Evolutionary conservation across 2,113 vertebrate genomes (phyloP), one percentile per base, ranked within the genome.

Genomic region (Tor tambroides): DNA sequence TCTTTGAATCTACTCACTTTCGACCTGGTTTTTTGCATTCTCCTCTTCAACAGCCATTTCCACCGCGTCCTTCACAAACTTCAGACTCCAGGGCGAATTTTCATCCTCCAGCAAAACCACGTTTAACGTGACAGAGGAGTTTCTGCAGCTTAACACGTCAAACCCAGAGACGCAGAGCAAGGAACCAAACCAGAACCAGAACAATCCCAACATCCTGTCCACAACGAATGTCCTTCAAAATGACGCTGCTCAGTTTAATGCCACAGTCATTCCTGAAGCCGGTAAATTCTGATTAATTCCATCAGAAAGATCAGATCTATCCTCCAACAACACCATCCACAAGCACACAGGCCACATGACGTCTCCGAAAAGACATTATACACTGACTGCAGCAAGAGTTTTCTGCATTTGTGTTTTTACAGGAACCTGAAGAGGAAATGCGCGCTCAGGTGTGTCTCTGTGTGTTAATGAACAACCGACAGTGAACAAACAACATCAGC

Each of bases 41-140:
- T 96, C 94, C 2, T 41, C 0, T 15, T 74, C 80, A 15, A 99
- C 93, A 0, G 96, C 97, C 26, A 23, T 0, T 0, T 91, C 0
- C 89, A 99, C 96, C 0, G 93, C 94, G 0, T 1, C 54, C 90
- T 87, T 0, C 75, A 99, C 93, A 49, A 85, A 91, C 0, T 69
- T 46, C 19, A 92, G 46, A 61, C 93, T 91, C 92, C 95, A 94
- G 19, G 86, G 91, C 21, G 96, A 96, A 11, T 91, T 92, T 0
- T 91, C 92, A 90, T 97, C 96, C 89, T 97, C 96, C 94, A 98
- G 93, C 35, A 98, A 93, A 78, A 98, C 96, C 19, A 99, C 95
- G 3, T 96, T 98, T 87, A 99, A 90, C 26, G 89, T 80, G 0
- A 80, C 43, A 0, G 69, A 5, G 1, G 54, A 83, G 21, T 83